These are phyloP conservation scores for Agrilus biguttatus DNA, from an alignment of 2,888 invertebrate genomes.

Conservation along the genomic window DNA sequence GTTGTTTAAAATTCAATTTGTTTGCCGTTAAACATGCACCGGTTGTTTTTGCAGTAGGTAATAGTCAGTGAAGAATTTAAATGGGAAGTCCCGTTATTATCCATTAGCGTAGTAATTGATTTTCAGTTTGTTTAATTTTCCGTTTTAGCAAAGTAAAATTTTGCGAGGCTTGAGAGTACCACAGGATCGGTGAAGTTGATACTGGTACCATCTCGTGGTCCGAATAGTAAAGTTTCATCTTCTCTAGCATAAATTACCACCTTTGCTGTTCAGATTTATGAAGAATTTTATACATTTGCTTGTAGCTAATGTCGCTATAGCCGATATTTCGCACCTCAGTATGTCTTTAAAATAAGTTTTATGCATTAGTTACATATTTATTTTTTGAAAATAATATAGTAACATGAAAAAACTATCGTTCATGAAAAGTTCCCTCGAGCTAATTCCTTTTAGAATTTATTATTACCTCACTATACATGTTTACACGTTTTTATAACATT, in stretches of 20 bases:
- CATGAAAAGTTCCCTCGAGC: background rate
- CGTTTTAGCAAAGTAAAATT: constrained; percentile 62
- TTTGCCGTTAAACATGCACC: background rate
- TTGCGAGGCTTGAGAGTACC: constrained; percentile 60
- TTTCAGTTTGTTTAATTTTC: constrained; percentile 12
- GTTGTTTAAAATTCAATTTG: background rate
- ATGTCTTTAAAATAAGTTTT: background rate
- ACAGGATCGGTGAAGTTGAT: constrained; percentile 47
- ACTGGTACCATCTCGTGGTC: constrained; percentile 1
- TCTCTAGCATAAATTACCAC: constrained; percentile 16
- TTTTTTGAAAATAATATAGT: background rate
- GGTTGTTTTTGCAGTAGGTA: background rate
- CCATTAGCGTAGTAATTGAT: background rate
- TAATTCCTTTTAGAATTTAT: background rate
- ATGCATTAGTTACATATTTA: constrained; percentile 1
- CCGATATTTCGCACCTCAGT: too few species aligned
- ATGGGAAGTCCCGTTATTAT: background rate
- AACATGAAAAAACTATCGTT: background rate
- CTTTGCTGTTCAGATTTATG: constrained; percentile 24
- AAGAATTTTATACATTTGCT: background rate
- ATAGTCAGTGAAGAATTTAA: background rate
- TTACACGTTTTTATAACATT: background rate
- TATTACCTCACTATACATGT: too few species aligned
- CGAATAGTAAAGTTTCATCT: constrained; percentile 4
- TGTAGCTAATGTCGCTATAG: too few species aligned